Evolutionary conservation across 2,113 vertebrate species (phyloP).

Genomic region (Nycticryphes semicollaris): DNA sequence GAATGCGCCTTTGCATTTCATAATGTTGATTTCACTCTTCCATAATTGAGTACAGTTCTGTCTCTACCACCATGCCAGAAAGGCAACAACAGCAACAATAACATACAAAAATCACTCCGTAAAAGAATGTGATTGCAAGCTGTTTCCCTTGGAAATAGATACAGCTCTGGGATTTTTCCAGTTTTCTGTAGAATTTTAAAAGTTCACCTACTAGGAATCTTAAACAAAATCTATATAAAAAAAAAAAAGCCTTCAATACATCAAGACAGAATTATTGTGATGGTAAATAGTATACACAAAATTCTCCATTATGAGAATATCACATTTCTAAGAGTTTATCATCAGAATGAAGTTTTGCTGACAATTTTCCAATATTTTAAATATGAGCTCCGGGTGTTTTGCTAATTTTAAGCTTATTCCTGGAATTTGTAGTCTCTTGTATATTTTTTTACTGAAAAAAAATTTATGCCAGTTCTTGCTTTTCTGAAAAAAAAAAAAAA

Average conservation of each 20-base stretch:
- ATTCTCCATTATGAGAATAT: neutral
- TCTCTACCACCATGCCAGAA: neutral
- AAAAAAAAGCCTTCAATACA: neutral
- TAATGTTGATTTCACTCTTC: conserved; percentile 6
- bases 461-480: neutral
- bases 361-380: neutral
- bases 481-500: neutral
- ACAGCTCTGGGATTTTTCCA: neutral
- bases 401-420: conserved; percentile 1
- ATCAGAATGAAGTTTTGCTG: neutral
- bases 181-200: neutral
- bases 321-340: neutral
- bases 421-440: neutral
- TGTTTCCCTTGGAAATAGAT: conserved; percentile 42
- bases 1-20: neutral
- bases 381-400: neutral
- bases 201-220: neutral
- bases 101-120: neutral
- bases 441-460: neutral
- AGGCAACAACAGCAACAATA: conserved; percentile 13
- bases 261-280: neutral
- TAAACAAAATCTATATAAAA: neutral
- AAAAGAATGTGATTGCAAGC: conserved; percentile 24
- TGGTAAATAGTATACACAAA: neutral
- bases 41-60: neutral